Evolutionary conservation across 2,888 invertebrate species (phyloP).

Genomic region (Hypsopygia costalis): DNA sequence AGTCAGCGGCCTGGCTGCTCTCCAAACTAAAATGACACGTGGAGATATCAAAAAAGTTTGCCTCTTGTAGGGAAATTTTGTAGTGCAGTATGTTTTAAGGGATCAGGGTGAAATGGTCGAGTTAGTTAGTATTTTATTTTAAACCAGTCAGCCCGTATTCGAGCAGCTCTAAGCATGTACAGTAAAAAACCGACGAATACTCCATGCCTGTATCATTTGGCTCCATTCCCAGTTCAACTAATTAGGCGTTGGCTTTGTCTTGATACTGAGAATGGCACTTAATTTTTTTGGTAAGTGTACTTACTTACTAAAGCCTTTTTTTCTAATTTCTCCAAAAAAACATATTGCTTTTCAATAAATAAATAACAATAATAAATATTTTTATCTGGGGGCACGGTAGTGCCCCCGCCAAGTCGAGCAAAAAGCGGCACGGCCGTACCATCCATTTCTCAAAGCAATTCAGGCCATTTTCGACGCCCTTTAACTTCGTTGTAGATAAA

Average conservation of each 20-base stretch:
- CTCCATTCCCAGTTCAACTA: conserved; percentile 2
- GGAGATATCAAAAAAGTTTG: neutral
- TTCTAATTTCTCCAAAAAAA: too few species aligned
- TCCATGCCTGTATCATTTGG: conserved; percentile 4
- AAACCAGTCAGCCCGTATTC: conserved; percentile 6
- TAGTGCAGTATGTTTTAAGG: neutral
- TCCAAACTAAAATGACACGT: conserved; percentile 3
- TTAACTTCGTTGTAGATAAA: too few species aligned
- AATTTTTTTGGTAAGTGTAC: neutral
- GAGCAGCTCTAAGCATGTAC: neutral
- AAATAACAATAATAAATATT: too few species aligned
- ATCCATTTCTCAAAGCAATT: too few species aligned
- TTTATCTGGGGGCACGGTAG: too few species aligned
- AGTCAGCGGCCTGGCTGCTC: conserved; percentile 1
- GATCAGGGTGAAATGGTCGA: neutral
- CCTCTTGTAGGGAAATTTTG: neutral
- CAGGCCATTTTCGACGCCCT: too few species aligned
- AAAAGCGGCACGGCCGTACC: too few species aligned
- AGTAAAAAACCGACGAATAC: conserved; percentile 1
- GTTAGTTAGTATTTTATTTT: conserved; percentile 5
- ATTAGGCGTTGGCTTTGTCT: neutral
- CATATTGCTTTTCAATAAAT: too few species aligned
- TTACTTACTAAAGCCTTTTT: too few species aligned
- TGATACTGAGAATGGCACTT: neutral
- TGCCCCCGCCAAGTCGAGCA: too few species aligned